A percentile compares a stretch with the other conserved stretches of the same genome.
Evolutionary conservation across 2,797 vertebrate genomes (phyloP).

Genomic region (Crocidura indochinensis): DNA sequence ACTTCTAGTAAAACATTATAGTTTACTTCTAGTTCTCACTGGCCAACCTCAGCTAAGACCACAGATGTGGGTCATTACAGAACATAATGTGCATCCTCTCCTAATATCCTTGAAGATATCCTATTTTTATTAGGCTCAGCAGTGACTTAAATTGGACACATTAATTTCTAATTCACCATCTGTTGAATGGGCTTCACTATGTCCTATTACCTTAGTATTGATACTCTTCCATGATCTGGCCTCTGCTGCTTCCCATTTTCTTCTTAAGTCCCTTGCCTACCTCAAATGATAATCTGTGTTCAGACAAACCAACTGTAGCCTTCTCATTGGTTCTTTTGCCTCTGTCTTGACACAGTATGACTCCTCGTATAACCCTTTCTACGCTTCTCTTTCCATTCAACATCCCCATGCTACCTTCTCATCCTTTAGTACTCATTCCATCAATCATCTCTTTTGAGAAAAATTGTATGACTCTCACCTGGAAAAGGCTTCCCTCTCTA

Average conservation of each 20-base stretch:
- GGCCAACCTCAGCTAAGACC: not conserved
- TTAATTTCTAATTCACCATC: rapidly evolving
- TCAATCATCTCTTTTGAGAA: not conserved
- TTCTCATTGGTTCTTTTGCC: too few relatives aligned
- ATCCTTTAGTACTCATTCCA: not conserved
- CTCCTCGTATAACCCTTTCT: not conserved
- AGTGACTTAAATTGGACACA: not conserved
- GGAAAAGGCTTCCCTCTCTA: too few relatives aligned
- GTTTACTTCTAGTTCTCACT: not conserved
- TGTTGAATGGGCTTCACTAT: too few relatives aligned
- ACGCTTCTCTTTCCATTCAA: too few relatives aligned
- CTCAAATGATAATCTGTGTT: not conserved
- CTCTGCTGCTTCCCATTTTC: not conserved
- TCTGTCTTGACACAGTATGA: too few relatives aligned
- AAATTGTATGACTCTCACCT: not conserved
- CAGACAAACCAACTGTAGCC: not conserved
- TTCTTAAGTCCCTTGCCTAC: too few relatives aligned
- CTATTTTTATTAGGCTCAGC: not conserved
- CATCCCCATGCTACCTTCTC: not conserved
- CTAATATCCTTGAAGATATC: too few relatives aligned
- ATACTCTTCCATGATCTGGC: too few relatives aligned
- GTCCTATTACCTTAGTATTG: not conserved
- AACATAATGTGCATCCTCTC: not conserved
- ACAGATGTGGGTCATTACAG: not conserved
- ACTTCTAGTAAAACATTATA: not conserved